These are phyloP conservation scores for Spea bombifrons DNA, from an alignment of 2,113 vertebrate species.

Conservation along the genomic window DNA sequence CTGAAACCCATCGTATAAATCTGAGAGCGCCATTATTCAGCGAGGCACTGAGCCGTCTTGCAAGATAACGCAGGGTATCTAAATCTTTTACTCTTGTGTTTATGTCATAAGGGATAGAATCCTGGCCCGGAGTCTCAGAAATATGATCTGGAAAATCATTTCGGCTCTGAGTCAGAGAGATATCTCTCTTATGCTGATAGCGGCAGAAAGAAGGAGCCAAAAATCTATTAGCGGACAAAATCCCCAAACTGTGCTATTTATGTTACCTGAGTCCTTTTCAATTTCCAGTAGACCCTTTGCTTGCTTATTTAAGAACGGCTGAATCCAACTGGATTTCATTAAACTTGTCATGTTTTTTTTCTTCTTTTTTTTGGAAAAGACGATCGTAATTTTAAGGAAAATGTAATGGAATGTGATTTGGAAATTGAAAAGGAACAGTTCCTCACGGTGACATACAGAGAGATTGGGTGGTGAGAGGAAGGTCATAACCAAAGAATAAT, in stretches of 20 bases:
- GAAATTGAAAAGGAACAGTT: neutral
- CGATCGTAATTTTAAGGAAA: neutral
- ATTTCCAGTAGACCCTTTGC: slow-evolving; percentile 8
- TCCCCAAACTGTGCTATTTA: slow-evolving; percentile 10
- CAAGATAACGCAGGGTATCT: slow-evolving; percentile 28
- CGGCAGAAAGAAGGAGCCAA: slow-evolving; percentile 3
- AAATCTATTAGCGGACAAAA: slow-evolving; percentile 31
- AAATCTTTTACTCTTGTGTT: slow-evolving; percentile 31
- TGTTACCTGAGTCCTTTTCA: slow-evolving; percentile 34
- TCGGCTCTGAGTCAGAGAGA: slow-evolving; percentile 25
- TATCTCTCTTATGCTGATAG: slow-evolving; percentile 26
- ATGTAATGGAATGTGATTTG: neutral
- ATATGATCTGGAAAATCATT: slow-evolving; percentile 33
- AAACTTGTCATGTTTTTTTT: slow-evolving; percentile 6
- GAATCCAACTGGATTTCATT: slow-evolving; percentile 29
- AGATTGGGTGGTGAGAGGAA: neutral
- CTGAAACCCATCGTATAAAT: slow-evolving; percentile 36
- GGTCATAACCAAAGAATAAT: neutral
- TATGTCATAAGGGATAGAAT: slow-evolving; percentile 35
- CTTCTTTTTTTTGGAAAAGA: neutral
- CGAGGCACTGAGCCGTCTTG: slow-evolving; percentile 26
- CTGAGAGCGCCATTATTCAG: slow-evolving; percentile 24
- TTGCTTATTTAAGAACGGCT: slow-evolving; percentile 26
- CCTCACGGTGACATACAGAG: neutral
- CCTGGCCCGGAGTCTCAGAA: slow-evolving; percentile 28